phyloP scores from a whole-genome alignment of 2,888 invertebrate species.

The Tipula unca region DNA sequence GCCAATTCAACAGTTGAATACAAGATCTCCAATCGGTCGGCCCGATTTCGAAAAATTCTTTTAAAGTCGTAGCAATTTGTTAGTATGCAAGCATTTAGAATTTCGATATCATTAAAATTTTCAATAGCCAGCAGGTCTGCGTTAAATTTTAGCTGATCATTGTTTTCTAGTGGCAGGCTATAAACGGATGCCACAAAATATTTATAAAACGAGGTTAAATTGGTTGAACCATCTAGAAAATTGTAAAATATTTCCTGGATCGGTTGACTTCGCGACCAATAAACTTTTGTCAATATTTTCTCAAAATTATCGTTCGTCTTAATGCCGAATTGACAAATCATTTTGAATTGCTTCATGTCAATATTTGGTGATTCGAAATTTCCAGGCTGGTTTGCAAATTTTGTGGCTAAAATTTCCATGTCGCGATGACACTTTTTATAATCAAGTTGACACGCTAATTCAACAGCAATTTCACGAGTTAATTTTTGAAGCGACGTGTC shows the following conservation, averaged over 20 bases:
- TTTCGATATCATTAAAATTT: not conserved
- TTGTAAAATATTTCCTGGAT: not conserved
- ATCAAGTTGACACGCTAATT: not conserved
- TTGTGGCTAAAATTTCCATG: not conserved
- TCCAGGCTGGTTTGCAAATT: not conserved
- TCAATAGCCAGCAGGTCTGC: not conserved
- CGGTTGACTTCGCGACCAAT: not conserved
- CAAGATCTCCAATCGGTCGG: not conserved
- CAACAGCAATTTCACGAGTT: not conserved
- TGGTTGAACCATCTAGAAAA: not conserved
- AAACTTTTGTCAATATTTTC: not conserved
- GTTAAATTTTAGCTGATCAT: not conserved
- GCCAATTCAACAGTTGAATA: not conserved
- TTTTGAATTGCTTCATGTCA: not conserved
- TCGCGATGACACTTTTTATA: not conserved
- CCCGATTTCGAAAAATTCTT: not conserved
- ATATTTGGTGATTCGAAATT: not conserved
- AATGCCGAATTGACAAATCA: not conserved
- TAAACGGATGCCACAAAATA: not conserved
- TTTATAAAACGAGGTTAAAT: not conserved
- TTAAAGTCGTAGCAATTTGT: not conserved
- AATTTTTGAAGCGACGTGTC: not conserved
- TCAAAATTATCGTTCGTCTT: not conserved
- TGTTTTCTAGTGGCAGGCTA: not conserved
- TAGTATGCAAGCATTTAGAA: not conserved